Evolutionary conservation across 2,888 invertebrate species (phyloP), one percentile per base, ranked within the genome.

Genomic region (Euplagia quadripunctaria): DNA sequence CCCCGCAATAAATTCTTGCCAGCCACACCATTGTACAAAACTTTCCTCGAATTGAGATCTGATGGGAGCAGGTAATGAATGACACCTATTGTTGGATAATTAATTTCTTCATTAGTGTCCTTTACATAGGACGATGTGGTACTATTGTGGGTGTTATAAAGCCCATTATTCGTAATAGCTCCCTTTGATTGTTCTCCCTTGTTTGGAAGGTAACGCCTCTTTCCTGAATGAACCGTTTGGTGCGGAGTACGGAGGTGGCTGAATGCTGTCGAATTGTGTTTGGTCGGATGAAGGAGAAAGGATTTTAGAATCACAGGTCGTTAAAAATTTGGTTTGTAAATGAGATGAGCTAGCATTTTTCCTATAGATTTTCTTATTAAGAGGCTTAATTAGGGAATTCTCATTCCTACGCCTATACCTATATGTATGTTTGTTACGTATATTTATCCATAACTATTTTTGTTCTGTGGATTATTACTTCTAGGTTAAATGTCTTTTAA

Each of bases 61-160:
- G 91, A 90, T 92, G 90, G 86, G 77, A 88, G 82, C 89, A 92
- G 91, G 92, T 92, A 91, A 92, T 91, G 88, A 89, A 91, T 91
- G 87, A 87, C 74, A 74, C 89, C 87, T 86, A 90, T 94, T 94
- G 93, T 94, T 89, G 86, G 84, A 90, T 93, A 94, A 94, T 94
- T 94, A 94, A 94, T 94, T 90, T 88, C 86, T 88, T 89, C 91
- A 91, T 92, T 94, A 93, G 88, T 89, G 92, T 92, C 92, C 85
- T 88, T 83, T 87, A 86, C 91, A 91, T 88, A 79, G 74, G 74
- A 71, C 73, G 74, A 51, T 70, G 42, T 70, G 51, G 70, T 64
- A 70, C 63, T 70, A 69, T 61, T 69, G 69, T 69, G 63, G 70
- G 70, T 70, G 70, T 63, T 70, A 69, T 70, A 70, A 70, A 70